Evolutionary conservation across 2,888 invertebrate species (phyloP), one percentile per base, ranked within the genome.

Genomic region (Hypsopygia costalis): DNA sequence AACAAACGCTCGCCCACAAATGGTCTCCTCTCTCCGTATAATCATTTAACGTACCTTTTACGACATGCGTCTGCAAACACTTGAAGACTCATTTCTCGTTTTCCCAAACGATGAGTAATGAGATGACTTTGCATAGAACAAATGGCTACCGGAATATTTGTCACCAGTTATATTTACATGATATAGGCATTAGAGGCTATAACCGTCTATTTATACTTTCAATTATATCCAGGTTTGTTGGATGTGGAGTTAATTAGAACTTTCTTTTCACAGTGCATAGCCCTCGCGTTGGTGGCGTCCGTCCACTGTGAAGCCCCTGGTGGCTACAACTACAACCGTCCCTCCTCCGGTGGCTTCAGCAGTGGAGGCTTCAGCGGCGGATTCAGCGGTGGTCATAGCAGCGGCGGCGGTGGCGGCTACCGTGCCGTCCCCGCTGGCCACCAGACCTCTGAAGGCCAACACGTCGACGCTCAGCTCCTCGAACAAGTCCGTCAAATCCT

Each of bases 401-500:
- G 94, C 47, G 93, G 94, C 62, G 92, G 94, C 47, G 93, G 94
- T 44, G 93, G 94, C 52, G 92, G 92, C 53, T 94, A 93, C 89
- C 92, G 91, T 52, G 92, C 94, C 55, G 95, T 95, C 40, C 92
- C 94, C 58, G 91, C 93, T 55, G 95, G 95, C 55, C 92, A 91
- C 87, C 94, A 94, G 77, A 94, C 95, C 61, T 94, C 91, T 59
- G 96, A 96, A 75, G 96, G 96, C 49, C 94, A 94, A 64, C 91
- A 93, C 79, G 95, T 96, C 56, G 95, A 96, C 83, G 90, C 91
- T 25, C 93, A 93, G 51, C 92, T 96, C 55, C 91, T 96, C 52
- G 95, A 96, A 68, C 94, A 95, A 82, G 93, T 96, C 69, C 93
- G 95, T 62, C 94, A 95, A 78, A 95, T 96, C 82, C 91, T 96